phyloP scores from a whole-genome alignment of 2,113 vertebrate genomes.

The Aldabrachelys gigantea region DNA sequence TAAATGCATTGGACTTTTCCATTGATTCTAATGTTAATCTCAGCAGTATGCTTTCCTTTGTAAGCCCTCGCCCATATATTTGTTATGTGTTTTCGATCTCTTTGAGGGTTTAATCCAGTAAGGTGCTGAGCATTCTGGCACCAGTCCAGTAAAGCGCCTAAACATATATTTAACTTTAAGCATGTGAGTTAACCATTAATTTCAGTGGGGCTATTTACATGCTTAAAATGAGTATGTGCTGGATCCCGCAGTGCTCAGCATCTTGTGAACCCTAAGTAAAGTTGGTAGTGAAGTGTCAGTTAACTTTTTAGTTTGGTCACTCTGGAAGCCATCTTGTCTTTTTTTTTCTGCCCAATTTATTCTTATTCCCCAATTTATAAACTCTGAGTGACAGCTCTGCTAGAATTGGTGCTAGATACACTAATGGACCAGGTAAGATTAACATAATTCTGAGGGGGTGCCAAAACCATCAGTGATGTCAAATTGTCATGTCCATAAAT shows the following conservation, averaged over 20 bases:
- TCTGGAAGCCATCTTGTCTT: neutral
- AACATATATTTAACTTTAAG: neutral
- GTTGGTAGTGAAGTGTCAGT: neutral
- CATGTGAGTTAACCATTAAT: neutral
- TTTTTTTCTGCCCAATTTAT: neutral
- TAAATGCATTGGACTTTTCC: neutral
- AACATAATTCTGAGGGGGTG: slow-evolving; percentile 1
- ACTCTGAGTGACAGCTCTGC: slow-evolving; percentile 14
- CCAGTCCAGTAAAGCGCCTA: neutral
- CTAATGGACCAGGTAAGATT: neutral
- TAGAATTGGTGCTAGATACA: neutral
- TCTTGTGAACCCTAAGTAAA: neutral
- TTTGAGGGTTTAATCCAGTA: neutral
- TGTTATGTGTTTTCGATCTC: neutral
- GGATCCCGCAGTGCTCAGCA: neutral
- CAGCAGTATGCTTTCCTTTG: neutral
- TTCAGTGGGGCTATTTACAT: neutral
- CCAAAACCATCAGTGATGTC: slow-evolving; percentile 19
- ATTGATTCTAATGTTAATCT: neutral
- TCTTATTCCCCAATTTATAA: neutral
- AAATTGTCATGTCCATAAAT: slow-evolving; percentile 13
- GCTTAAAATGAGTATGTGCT: neutral
- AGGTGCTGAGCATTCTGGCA: neutral
- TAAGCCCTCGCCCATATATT: neutral
- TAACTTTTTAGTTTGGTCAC: neutral